Evolutionary conservation across 2,113 vertebrate species (phyloP), one percentile per base, ranked within the genome.

Genomic region (Haemorhous mexicanus): DNA sequence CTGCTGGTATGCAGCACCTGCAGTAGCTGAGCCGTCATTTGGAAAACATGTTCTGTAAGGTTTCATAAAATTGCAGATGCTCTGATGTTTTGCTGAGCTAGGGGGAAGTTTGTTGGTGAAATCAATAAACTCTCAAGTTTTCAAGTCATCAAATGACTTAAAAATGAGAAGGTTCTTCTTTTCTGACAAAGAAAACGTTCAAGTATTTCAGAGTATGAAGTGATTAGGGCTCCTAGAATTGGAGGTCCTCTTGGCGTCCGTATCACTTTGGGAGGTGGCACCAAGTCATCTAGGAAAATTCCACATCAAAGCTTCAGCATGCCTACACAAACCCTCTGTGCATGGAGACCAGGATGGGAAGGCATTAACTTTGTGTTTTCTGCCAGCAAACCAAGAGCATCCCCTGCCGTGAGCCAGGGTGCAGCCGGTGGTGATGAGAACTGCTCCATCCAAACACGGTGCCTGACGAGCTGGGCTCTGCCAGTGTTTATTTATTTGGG

Each of bases 401-500:
- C 11, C 7, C 19, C 66, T 68, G 43, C 23, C 1, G 1, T 22
- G 20, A 53, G 58, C 27, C 67, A 13, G 30, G 0, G 11, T 2
- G 1, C 11, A 9, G 17, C 69, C 4, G 3, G 27, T 23, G 64
- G 26, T 11, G 16, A 22, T 3, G 5, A 23, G 55, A 64, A 3
- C 27, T 73, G 68, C 44, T 68, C 3, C 56, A 55, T 58, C 86
- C 82, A 78, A 84, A 70, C 11, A 1, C 13, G 7, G 43, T 46
- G 27, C 44, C 74, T 18, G 68, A 72, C 10, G n/a, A 94, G 66
- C 86, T 72, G n/a, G 32, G 15, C 59, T 96, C 17, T 6, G 62
- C 58, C 37, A 21, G 32, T 37, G 37, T 89, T 94, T 89, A 13
- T 89, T 93, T 88, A 32, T 94, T 80, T 92, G 79, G 33, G n/a